Percentiles rank a stretch among this genome's conserved stretches.
Evolutionary conservation across 2,113 vertebrate species (phyloP).

Genomic region (Megaleporinus macrocephalus): DNA sequence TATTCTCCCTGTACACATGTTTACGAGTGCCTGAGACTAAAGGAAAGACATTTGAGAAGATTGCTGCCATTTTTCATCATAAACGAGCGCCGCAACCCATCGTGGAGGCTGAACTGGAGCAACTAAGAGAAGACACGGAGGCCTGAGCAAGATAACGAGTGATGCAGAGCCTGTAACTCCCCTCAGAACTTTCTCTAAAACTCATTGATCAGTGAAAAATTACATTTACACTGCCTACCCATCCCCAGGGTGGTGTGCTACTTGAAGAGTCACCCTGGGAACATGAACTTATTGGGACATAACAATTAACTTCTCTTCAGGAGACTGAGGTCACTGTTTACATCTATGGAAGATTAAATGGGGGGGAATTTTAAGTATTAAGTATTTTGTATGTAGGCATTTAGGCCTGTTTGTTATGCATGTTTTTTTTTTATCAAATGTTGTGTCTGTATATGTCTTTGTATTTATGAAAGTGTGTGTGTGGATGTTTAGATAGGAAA

Average conservation of each 20-base stretch:
- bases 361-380: background rate
- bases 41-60: constrained; percentile 93
- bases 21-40: constrained; percentile 94
- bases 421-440: no score
- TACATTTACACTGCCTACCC: no score
- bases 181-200: background rate
- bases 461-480: no score
- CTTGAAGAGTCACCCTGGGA: no score
- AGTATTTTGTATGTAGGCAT: background rate
- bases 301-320: no score
- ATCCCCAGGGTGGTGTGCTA: no score
- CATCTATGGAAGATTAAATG: background rate
- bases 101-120: constrained; percentile 80
- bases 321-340: background rate
- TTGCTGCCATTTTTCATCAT: constrained; percentile 83
- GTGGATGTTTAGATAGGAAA: no score
- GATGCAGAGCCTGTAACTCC: constrained; percentile 22
- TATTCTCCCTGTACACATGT: constrained; percentile 84
- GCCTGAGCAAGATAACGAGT: constrained; percentile 68
- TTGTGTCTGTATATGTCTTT: no score
- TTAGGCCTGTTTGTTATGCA: no score
- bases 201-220: no score
- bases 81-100: constrained; percentile 58
- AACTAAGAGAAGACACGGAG: constrained; percentile 75
- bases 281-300: background rate